Evolutionary conservation across 2,113 vertebrate species (phyloP), one percentile per base, ranked within the genome.

Genomic region (Siniperca knerii): DNA sequence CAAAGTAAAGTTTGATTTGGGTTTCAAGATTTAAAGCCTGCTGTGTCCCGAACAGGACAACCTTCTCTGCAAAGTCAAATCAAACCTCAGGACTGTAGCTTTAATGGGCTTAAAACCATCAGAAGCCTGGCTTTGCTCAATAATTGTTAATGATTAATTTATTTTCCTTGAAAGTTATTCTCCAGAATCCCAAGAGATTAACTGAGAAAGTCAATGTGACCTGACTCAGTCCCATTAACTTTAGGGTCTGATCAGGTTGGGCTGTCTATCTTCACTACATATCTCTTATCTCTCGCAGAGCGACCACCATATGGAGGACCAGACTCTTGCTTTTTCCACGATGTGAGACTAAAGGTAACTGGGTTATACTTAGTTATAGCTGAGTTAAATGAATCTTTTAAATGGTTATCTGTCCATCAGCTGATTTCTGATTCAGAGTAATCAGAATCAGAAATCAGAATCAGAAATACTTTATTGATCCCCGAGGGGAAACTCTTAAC

Each of bases 241-340:
- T 75, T 2, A 84, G 20, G 15, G 29, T 79, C 65, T 72, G 71
- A 75, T 76, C 75, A 33, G 29, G 66, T 23, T 44, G 52, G 13
- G 75, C 40, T 11, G 64, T 81, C 58, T 75, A 58, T 79, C 60
- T 72, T 8, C 3, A 37, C 70, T 44, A 46, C n/a, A 4, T 48
- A 79, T 81, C 48, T 74, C 66, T 84, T 81, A 66, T 84, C 60
- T 71, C 46, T 46, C n/a, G 25, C 67, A 46, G 42, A 79, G 57
- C 2, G 12, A 40, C 33, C 58, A 29, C n/a, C n/a, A 15, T 46
- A 61, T 16, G 23, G 42, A 68, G n/a, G 37, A 42, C 44, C 54
- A 68, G 35, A 57, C 48, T 29, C 10, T 72, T 37, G 29, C 23
- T 75, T 8, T 66, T 75, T 88, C 57, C 44, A 66, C 65, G 57